Conservation (phyloP, 1,140 invertebrate species). For the Sinella curviseta region DNA sequence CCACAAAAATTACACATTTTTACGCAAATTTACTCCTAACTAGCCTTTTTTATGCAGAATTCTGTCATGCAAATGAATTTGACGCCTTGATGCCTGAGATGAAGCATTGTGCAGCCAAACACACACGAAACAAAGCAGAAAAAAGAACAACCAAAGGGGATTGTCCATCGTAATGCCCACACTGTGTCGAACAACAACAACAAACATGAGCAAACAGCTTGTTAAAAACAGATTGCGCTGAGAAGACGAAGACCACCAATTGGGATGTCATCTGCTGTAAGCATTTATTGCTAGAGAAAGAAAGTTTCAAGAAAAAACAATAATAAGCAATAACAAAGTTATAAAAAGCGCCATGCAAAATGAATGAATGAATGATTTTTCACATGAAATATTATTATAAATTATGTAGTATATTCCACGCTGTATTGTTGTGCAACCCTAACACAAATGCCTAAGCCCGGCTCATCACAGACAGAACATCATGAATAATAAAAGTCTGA, state of each 20-base stretch:
- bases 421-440: no score
- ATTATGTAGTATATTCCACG: no score
- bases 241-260: not conserved
- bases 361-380: not conserved
- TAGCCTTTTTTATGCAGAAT: not conserved
- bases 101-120: not conserved
- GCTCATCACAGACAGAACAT: not conserved
- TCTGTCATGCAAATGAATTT: constrained; percentile 14
- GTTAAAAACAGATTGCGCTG: not conserved
- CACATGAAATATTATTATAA: no score
- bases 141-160: not conserved
- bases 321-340: not conserved
- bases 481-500: not conserved
- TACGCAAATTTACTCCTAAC: constrained; percentile 18
- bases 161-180: not conserved
- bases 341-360: not conserved
- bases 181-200: not conserved
- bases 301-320: not conserved
- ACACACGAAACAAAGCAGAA: not conserved
- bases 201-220: not conserved
- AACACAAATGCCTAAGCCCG: not conserved
- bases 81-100: not conserved
- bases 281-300: not conserved
- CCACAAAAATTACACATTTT: constrained; percentile 22
- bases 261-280: not conserved